Conservation (phyloP, 2,888 invertebrate species). For the Hypercompe scribonia region DNA sequence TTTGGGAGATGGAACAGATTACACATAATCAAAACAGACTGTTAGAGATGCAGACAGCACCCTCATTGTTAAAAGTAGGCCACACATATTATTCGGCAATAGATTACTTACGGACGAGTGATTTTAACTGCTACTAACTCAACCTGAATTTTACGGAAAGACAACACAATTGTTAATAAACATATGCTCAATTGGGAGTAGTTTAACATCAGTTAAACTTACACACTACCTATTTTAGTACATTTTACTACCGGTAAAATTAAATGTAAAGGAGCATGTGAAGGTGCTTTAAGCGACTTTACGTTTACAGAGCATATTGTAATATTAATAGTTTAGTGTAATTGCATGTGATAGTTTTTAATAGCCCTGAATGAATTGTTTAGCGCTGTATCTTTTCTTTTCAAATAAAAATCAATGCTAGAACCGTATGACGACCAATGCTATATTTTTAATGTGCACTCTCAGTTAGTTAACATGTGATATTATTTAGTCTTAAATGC, state of each 20-base stretch:
- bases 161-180: constrained; percentile 37
- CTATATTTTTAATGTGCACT: no score
- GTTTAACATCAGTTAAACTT: constrained; percentile 19
- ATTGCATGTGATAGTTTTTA: neutral
- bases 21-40: constrained; percentile 60
- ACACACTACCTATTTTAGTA: constrained; percentile 25
- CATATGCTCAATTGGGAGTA: constrained; percentile 11
- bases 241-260: constrained; percentile 7
- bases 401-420: no score
- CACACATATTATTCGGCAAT: constrained; percentile 52
- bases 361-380: neutral
- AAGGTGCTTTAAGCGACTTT: neutral
- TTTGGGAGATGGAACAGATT: constrained; percentile 55
- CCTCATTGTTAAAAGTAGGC: constrained; percentile 60
- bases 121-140: constrained; percentile 47
- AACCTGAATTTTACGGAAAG: constrained; percentile 52
- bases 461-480: no score
- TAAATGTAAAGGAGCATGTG: neutral
- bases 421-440: no score
- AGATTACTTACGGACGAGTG: constrained; percentile 47
- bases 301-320: neutral
- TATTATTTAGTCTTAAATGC: no score
- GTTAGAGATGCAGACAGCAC: constrained; percentile 53
- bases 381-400: no score
- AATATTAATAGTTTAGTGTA: neutral